Percentiles rank a stretch among this genome's conserved stretches.
Evolutionary conservation across 1,140 invertebrate species (phyloP).

Genomic region (Drosophila trapezifrons): DNA sequence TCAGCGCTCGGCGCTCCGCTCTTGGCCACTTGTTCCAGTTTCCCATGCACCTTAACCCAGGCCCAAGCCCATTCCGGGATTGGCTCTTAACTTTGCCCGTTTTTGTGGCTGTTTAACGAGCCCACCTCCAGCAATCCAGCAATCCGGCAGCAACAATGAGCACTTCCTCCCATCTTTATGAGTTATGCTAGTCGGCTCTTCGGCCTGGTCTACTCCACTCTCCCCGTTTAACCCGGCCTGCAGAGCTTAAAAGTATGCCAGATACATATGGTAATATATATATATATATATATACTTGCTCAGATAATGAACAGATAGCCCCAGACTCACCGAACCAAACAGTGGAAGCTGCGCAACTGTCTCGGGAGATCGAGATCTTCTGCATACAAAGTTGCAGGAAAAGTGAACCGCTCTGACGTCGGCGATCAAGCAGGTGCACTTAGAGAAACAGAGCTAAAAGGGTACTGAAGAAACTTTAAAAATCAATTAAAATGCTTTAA

Average conservation of each 20-base stretch:
- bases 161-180: constrained; percentile 56
- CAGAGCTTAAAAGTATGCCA: constrained; percentile 65
- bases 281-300: constrained; percentile 21
- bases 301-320: constrained; percentile 71
- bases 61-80: constrained; percentile 73
- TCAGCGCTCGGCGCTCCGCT: constrained; percentile 6
- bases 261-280: constrained; percentile 23
- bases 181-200: constrained; percentile 62
- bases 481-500: no score
- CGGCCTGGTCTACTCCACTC: constrained; percentile 17
- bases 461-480: no score
- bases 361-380: constrained; percentile 63
- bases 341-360: constrained; percentile 39
- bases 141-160: constrained; percentile 31
- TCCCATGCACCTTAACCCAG: constrained; percentile 81
- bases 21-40: constrained; percentile 77
- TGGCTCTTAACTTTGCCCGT: constrained; percentile 28
- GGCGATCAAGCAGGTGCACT: constrained; percentile 23
- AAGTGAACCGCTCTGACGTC: constrained; percentile 51
- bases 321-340: constrained; percentile 35
- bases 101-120: constrained; percentile 45
- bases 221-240: constrained; percentile 27
- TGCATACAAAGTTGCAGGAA: constrained; percentile 67
- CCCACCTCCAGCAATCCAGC: constrained; percentile 12
- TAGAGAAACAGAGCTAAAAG: background rate